Conservation (phyloP, 1,140 invertebrate species). For the Ips nitidus region DNA sequence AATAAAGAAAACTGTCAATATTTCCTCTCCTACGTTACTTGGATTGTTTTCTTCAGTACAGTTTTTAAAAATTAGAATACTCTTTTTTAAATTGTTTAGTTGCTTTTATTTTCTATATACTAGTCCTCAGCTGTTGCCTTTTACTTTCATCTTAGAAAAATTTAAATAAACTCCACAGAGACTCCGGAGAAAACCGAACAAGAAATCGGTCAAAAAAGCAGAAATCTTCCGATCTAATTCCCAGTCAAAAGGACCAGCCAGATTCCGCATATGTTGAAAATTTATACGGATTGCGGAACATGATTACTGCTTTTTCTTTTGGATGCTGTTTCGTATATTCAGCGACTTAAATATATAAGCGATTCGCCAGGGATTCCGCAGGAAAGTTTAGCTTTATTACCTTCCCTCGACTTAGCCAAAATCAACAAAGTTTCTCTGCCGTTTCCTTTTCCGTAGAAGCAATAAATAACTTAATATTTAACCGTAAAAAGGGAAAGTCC, state of each 20-base stretch:
- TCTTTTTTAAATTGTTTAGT: no score
- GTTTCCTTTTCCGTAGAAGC: neutral
- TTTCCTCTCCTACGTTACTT: no score
- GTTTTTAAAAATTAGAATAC: no score
- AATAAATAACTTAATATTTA: constrained; percentile 9
- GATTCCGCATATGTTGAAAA: constrained; percentile 8
- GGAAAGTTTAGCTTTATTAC: constrained; percentile 1
- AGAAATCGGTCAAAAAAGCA: no score
- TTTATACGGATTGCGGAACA: constrained; percentile 8
- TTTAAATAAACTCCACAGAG: no score
- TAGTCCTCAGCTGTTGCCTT: no score
- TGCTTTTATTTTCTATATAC: no score
- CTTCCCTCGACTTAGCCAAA: neutral
- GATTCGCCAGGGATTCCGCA: neutral
- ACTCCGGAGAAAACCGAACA: no score
- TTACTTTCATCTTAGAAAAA: no score
- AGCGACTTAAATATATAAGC: constrained; percentile 12
- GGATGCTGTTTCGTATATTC: constrained; percentile 9
- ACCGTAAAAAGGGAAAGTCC: neutral
- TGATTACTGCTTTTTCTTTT: constrained; percentile 1
- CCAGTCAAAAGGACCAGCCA: neutral
- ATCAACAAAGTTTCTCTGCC: neutral
- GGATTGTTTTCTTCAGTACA: no score
- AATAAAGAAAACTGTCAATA: no score
- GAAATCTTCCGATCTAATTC: neutral